Evolutionary conservation across 2,113 vertebrate species (phyloP).

Genomic region (Prietella phreatophila): DNA sequence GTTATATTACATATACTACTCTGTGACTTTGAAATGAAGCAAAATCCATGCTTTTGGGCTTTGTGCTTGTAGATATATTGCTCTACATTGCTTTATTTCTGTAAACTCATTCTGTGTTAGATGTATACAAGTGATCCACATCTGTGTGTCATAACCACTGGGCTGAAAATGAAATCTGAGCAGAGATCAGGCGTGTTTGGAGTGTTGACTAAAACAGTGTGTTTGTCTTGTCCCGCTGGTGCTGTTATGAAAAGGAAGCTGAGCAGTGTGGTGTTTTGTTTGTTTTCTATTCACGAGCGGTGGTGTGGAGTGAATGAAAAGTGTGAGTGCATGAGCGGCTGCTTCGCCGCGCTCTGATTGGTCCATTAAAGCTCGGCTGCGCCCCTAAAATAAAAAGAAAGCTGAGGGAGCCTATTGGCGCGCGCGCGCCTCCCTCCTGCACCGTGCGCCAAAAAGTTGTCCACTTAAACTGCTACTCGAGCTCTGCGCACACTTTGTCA

Average conservation of each 20-base stretch:
- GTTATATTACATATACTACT: background rate
- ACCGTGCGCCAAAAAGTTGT: conserved; percentile 67
- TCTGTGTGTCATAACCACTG: background rate
- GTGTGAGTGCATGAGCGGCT: conserved; percentile 34
- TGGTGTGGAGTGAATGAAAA: conserved; percentile 52
- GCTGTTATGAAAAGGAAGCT: conserved; percentile 21
- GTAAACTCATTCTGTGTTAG: background rate
- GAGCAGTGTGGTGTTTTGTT: conserved; percentile 50
- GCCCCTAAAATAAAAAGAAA: conserved; percentile 80
- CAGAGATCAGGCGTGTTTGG: background rate
- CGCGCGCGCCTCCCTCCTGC: conserved; percentile 57
- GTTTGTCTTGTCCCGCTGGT: background rate
- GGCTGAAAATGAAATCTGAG: background rate
- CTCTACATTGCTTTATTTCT: background rate
- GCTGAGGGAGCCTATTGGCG: conserved; percentile 74
- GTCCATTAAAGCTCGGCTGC: conserved; percentile 66
- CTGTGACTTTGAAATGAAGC: background rate
- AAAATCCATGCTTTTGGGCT: background rate
- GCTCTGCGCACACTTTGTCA: conserved; percentile 63
- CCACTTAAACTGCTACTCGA: conserved; percentile 71
- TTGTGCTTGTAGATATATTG: background rate
- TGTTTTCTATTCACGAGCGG: conserved; percentile 56
- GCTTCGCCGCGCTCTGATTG: conserved; percentile 65
- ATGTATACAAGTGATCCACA: background rate
- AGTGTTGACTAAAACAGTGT: background rate